Evolutionary conservation across 2,113 vertebrate species (phyloP), one percentile per base, ranked within the genome.

Genomic region (Eira barbara): DNA sequence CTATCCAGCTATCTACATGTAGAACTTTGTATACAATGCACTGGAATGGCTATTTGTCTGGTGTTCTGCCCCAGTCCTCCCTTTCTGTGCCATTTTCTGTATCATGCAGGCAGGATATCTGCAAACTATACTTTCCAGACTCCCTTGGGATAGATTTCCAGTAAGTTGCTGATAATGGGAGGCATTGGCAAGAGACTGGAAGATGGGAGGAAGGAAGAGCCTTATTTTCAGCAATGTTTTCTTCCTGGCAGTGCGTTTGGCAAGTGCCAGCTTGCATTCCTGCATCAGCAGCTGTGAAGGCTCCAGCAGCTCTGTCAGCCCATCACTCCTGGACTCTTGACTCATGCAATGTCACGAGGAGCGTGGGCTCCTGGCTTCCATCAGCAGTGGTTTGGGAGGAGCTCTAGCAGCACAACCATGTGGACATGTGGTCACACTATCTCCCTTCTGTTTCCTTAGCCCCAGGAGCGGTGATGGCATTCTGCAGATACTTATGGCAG

Each of bases 401-500:
- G 5, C 47, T 7, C 8, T 3, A 61, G 63, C 6, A 39, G 15
- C 55, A n/a, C 45, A 55, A 12, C 52, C 25, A 4, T 14, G 0
- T 20, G 61, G 39, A 42, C 31, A 20, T n/a, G 74, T 39, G 23
- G 9, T 67, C 8, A 9, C 18, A 0, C 1, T 36, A 3, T 69
- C 55, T 52, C 25, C 39, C 20, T 82, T 9, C 5, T 4, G 4
- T 20, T 15, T 45, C 36, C 23, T 59, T 52, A 6, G 21, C 12
- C 5, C 2, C 18, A 1, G 31, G 52, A 36, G 4, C 31, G 3
- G 13, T 34, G 3, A 4, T 34, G 13, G 0, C 15, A 76, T 39
- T 39, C 6, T 91, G 13, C 2, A 27, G 3, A 14, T 73, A 25
- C 52, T 49, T 47, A 74, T 0, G 27, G 17, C 29, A 82, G 29